Base-by-base conservation (phyloP, 2,113 vertebrate species). In the Nettapus auritus region DNA sequence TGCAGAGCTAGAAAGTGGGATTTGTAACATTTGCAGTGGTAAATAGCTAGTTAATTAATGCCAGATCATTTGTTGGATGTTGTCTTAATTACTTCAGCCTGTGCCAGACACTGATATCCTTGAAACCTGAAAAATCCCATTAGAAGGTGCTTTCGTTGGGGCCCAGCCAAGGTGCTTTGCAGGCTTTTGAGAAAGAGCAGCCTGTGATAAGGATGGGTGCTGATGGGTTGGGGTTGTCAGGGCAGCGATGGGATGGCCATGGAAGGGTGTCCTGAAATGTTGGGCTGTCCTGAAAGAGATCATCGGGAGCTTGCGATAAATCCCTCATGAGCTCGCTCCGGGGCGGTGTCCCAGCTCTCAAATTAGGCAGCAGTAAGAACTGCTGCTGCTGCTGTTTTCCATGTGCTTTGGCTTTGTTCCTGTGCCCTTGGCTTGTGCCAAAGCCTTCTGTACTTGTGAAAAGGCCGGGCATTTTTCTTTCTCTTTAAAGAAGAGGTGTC, bases 71-170 rank as follows among this genome's bases (percentile, higher is more conserved):
- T 87, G 50, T 67, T 94, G 94, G 80, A 93, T 4, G 38, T 88
- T 12, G 6, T 82, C 26, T 70, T 94, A 95, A 97, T 95, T 95
- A 77, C 67, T 96, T 95, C 78, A 93, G 86, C 40, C 93, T 96
- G 69, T 95, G 88, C 80, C 93, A 94, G 85, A 95, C 86, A 87
- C 76, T 56, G 80, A 93, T 95, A 96, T 62, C 74, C 80, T 79
- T 96, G 95, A 96, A 95, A 94, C 80, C 82, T 93, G 88, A 95
- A 96, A 95, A 95, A 96, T 95, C 77, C 70, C 67, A 76, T 96
- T 91, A 90, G 90, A 94, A 95, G 86, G 93, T 96, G 95, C 90
- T 97, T 96, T 94, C 29, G 15, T 67, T 96, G 95, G 86, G 69
- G 33, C 42, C 57, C n/a, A 23, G 95, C 94, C 94, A 96, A 18